These are phyloP conservation scores for Enteromius trimaculatus DNA, from an alignment of 2,797 vertebrate species.

Conservation along the genomic window DNA sequence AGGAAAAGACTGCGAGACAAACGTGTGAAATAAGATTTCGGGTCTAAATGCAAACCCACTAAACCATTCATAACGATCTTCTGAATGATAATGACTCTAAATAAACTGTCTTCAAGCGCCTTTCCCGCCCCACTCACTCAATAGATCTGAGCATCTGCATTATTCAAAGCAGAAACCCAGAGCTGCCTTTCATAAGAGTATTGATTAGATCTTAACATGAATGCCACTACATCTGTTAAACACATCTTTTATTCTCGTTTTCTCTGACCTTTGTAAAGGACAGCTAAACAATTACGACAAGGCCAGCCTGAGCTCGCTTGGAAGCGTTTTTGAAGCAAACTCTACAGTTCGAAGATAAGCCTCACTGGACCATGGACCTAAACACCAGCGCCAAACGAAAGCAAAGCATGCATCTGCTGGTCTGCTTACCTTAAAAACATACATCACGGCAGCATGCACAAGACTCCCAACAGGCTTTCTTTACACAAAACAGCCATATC, in stretches of 20 bases:
- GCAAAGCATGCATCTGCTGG: not conserved
- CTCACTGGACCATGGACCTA: constrained; percentile 19
- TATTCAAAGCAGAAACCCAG: constrained; percentile 47
- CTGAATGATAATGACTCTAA: constrained; percentile 7
- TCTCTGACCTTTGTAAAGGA: constrained; percentile 16
- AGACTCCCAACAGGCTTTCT: not conserved
- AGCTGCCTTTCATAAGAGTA: constrained; percentile 32
- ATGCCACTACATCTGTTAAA: constrained; percentile 36
- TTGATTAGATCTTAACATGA: constrained; percentile 37
- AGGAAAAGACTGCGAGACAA: not conserved
- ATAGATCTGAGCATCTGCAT: constrained; percentile 41
- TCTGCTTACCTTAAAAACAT: constrained; percentile 9
- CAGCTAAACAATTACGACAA: constrained; percentile 20
- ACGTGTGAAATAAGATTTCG: not conserved
- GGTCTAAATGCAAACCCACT: not conserved
- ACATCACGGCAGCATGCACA: not conserved
- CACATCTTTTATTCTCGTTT: constrained; percentile 27
- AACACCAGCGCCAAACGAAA: constrained; percentile 6
- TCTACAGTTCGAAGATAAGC: constrained; percentile 18
- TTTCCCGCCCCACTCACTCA: constrained; percentile 18
- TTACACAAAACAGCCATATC: not conserved
- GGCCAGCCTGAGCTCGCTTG: not conserved
- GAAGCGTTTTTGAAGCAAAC: not conserved
- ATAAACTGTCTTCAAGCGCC: not conserved
- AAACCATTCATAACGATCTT: not conserved